Evolutionary conservation across 92 coral and sea anemone species (phyloP).

Genomic region (Bergia sp.): DNA sequence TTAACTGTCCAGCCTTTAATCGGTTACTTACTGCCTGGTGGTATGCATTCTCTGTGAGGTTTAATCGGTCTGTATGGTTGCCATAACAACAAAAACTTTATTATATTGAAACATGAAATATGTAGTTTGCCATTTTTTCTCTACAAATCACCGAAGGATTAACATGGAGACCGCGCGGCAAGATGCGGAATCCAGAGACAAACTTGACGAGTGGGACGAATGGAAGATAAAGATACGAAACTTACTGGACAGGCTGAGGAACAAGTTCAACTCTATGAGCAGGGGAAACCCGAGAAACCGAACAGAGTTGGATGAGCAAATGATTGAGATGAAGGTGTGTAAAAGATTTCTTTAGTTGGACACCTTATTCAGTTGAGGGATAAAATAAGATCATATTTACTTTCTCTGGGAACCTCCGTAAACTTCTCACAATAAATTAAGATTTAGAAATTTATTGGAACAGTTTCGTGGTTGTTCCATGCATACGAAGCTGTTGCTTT

Average conservation of each 20-base stretch:
- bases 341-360: background rate
- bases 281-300: slow-evolving; percentile 2
- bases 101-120: too few species aligned
- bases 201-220: slow-evolving; percentile 31
- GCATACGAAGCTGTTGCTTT: too few species aligned
- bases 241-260: slow-evolving; percentile 5
- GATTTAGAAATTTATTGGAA: too few species aligned
- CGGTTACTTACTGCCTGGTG: too few species aligned
- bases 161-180: slow-evolving; percentile 31
- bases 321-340: slow-evolving; percentile 34
- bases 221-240: slow-evolving; percentile 14
- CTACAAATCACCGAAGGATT: background rate
- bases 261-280: background rate
- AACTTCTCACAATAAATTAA: too few species aligned
- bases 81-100: too few species aligned
- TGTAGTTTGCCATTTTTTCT: too few species aligned
- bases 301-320: slow-evolving; percentile 22
- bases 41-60: too few species aligned
- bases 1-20: too few species aligned
- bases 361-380: background rate
- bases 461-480: too few species aligned
- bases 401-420: too few species aligned
- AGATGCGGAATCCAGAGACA: slow-evolving; percentile 6
- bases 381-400: background rate
- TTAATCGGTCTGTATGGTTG: too few species aligned